A percentile compares a stretch with the other conserved stretches of the same genome.
phyloP scores from a whole-genome alignment of 2,113 vertebrate species.

The Pica pica region DNA sequence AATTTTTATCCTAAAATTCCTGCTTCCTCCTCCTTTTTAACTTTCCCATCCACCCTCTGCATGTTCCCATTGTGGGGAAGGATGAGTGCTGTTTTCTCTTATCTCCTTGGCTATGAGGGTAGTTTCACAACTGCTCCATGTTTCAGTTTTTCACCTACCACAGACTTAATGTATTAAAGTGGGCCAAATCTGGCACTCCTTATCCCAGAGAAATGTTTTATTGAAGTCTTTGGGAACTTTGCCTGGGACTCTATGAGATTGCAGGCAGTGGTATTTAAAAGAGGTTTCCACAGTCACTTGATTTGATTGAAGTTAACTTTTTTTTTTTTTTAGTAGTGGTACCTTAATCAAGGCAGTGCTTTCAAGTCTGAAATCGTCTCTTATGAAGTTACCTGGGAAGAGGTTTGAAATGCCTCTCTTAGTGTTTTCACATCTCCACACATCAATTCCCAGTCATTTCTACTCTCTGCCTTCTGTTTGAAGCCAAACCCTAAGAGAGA shows the following conservation, averaged over 20 bases:
- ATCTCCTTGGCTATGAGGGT: constrained; percentile 10
- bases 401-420: not conserved
- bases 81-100: not conserved
- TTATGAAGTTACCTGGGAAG: not conserved
- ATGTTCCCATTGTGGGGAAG: not conserved
- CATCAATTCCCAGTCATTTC: not conserved
- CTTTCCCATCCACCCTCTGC: not conserved
- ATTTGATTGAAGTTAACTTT: constrained; percentile 8
- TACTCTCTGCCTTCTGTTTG: not conserved
- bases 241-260: constrained; percentile 14
- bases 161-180: constrained; percentile 57
- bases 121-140: constrained; percentile 10
- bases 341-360: not conserved
- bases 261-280: constrained; percentile 47
- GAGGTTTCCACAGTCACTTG: constrained; percentile 10
- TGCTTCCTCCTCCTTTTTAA: not conserved
- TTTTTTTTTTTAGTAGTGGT: not conserved
- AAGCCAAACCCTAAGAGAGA: not conserved
- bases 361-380: not conserved
- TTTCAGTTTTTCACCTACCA: constrained; percentile 53
- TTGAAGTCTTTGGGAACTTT: constrained; percentile 52
- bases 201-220: constrained; percentile 51
- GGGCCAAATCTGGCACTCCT: constrained; percentile 59
- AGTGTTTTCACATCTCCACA: not conserved
- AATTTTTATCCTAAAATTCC: not conserved